Evolutionary conservation across 2,888 invertebrate genomes (phyloP).

Genomic region (Platynereis dumerilii): DNA sequence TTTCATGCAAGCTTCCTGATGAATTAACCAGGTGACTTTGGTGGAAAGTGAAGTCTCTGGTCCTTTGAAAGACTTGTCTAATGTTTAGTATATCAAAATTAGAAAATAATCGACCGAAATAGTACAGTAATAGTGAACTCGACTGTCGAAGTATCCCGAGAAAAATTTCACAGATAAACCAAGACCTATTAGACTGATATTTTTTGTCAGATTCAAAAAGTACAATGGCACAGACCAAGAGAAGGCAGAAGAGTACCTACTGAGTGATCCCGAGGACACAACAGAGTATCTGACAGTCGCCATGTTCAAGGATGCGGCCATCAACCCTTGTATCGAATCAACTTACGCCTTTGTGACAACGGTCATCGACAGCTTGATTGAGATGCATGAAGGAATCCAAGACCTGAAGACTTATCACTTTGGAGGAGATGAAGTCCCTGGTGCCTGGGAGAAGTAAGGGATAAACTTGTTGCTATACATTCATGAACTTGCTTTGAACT

Average conservation of each 20-base stretch:
- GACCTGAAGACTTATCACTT: slow-evolving; percentile 49
- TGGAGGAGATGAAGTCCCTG: slow-evolving; percentile 56
- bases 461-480: slow-evolving; percentile 34
- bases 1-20: too few relatives aligned
- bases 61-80: too few relatives aligned
- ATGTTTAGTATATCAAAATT: too few relatives aligned
- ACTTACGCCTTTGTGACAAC: slow-evolving; percentile 49
- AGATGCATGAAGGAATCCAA: slow-evolving; percentile 44
- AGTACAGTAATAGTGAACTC: too few relatives aligned
- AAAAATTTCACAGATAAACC: too few relatives aligned
- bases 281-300: slow-evolving; percentile 47
- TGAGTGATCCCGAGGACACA: slow-evolving; percentile 6
- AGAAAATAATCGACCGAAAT: too few relatives aligned
- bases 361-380: slow-evolving; percentile 36
- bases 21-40: too few relatives aligned
- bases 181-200: too few relatives aligned
- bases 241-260: not conserved
- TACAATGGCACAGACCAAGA: slow-evolving; percentile 9
- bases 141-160: too few relatives aligned
- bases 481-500: slow-evolving; percentile 12
- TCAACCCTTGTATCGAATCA: slow-evolving; percentile 54
- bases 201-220: slow-evolving; percentile 4
- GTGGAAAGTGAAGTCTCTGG: too few relatives aligned
- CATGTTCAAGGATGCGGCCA: slow-evolving; percentile 49
- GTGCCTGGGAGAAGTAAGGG: slow-evolving; percentile 53